Base-by-base conservation (phyloP, 2,888 invertebrate species). In the Ormyrus pomaceus region DNA sequence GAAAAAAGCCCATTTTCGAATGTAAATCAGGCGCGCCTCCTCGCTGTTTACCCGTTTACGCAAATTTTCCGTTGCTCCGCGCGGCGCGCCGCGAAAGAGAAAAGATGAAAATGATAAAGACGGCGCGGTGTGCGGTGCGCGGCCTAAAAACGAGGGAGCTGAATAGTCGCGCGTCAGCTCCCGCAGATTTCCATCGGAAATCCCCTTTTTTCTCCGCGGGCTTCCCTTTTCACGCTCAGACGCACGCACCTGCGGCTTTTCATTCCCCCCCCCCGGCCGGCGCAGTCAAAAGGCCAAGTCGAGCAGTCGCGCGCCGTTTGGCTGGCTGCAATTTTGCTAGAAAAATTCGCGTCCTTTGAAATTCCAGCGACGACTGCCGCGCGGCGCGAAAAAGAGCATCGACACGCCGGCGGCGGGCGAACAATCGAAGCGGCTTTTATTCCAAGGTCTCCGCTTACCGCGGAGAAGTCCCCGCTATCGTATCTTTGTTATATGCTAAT, bases 401-500 rank as follows among this genome's bases (percentile, higher is more conserved):
- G 19, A 9, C 2, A 34, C 53, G 34, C 11, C n/a, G 48, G 55
- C 11, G n/a, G 5, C 7, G 46, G 11, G 11, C 45, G 61, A 65
- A 75, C 76, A 69, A 64, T 77, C 46, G 64, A 48, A 10, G 9
- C 34, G 50, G 53, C 56, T 77, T 77, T 70, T 77, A 64, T 56
- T 71, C 77, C 77, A 77, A 77, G 77, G 77, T 62, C 71, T n/a
- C 45, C 11, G 19, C 34, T 59, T 53, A n/a, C 45, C 69, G 19
- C 46, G 5, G 48, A 1, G 34, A 34, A 56, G 58, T 65, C 48
- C 48, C 11, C 65, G 34, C 13, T 64, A 10, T 46, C 50, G 45
- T 48, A 61, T 68, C 58, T 74, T 74, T 62, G 69, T 69, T 55
- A 55, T 62, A 76, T 76, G 69, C 69, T 76, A 76, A 76, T 76